Conservation (phyloP, 2,888 invertebrate species). For the Eupithecia subumbrata region DNA sequence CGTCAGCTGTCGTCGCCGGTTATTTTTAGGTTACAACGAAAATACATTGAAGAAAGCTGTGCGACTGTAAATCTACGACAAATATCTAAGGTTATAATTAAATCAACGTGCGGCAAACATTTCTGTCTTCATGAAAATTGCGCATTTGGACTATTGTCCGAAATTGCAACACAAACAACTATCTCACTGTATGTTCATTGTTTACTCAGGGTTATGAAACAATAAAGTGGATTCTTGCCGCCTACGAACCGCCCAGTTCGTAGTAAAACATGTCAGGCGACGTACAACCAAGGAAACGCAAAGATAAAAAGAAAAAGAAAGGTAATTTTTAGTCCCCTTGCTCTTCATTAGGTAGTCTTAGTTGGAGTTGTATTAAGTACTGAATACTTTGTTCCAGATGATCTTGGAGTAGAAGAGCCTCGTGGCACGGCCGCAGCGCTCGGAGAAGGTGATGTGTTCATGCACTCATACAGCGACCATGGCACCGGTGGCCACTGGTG, state of each 20-base stretch:
- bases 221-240: slow-evolving; percentile 72
- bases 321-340: slow-evolving; percentile 76
- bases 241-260: slow-evolving; percentile 71
- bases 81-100: slow-evolving; percentile 80
- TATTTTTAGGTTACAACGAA: slow-evolving; percentile 83
- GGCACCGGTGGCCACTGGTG: slow-evolving; percentile 93
- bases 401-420: slow-evolving; percentile 75
- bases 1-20: slow-evolving; percentile 81
- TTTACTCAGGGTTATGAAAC: slow-evolving; percentile 82
- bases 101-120: slow-evolving; percentile 69
- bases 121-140: slow-evolving; percentile 71
- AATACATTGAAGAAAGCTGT: slow-evolving; percentile 80
- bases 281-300: slow-evolving; percentile 93
- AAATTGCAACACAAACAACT: slow-evolving; percentile 38
- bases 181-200: slow-evolving; percentile 62
- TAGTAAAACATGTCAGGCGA: slow-evolving; percentile 91
- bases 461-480: slow-evolving; percentile 90
- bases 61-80: slow-evolving; percentile 61
- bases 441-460: slow-evolving; percentile 88
- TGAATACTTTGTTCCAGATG: slow-evolving; percentile 69
- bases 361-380: background rate
- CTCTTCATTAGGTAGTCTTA: background rate
- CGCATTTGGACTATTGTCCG: slow-evolving; percentile 70
- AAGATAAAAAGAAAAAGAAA: slow-evolving; percentile 92
- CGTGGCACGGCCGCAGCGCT: slow-evolving; percentile 76